These are phyloP conservation scores for Drosophila aldrichi DNA, from an alignment of 2,888 invertebrate species.

Conservation along the genomic window DNA sequence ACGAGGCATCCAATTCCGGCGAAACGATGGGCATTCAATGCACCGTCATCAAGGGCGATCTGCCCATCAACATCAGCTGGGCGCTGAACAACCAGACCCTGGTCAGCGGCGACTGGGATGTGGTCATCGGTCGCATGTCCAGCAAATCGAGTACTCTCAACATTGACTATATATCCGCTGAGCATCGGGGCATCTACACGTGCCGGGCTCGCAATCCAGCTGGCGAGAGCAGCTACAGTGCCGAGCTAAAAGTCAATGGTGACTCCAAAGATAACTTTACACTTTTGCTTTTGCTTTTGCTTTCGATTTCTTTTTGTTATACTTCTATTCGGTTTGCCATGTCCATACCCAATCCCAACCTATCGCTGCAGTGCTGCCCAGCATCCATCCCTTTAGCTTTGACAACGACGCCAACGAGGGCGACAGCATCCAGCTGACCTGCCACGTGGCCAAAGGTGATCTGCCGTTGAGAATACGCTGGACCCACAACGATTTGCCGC, in stretches of 20 bases:
- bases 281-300: neutral
- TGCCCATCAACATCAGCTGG: constrained; percentile 89
- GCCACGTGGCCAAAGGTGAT: constrained; percentile 88
- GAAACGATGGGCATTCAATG: constrained; percentile 89
- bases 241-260: constrained; percentile 85
- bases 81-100: constrained; percentile 86
- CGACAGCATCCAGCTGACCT: constrained; percentile 88
- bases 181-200: constrained; percentile 88
- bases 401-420: constrained; percentile 88
- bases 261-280: constrained; percentile 17
- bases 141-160: constrained; percentile 87
- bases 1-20: constrained; percentile 90
- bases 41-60: constrained; percentile 88
- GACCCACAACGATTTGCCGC: constrained; percentile 85
- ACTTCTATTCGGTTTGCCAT: constrained; percentile 25
- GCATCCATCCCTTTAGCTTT: constrained; percentile 86
- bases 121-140: constrained; percentile 84
- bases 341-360: neutral
- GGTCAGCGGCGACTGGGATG: constrained; percentile 83
- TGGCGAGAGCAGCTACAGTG: constrained; percentile 85
- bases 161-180: constrained; percentile 88
- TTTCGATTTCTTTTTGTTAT: constrained; percentile 20
- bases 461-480: constrained; percentile 89
- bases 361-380: constrained; percentile 88
- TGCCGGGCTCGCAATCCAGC: constrained; percentile 88